Conservation (phyloP, 2,888 invertebrate genomes). For the Monoplex corrugatus region DNA sequence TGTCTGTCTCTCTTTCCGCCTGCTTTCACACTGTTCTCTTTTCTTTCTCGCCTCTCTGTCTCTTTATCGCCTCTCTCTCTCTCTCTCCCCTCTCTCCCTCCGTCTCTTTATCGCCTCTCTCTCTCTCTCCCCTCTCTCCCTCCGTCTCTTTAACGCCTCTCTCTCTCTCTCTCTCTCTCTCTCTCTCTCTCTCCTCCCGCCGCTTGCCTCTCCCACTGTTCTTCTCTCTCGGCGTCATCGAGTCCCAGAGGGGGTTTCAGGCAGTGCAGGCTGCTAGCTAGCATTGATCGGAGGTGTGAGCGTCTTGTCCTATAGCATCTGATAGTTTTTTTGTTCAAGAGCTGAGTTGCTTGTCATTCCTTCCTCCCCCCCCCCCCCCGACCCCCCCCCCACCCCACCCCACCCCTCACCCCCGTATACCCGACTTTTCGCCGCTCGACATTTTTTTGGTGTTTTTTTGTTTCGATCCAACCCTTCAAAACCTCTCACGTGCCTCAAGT, state of each 20-base stretch:
- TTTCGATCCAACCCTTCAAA: too few relatives aligned
- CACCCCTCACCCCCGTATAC: neutral
- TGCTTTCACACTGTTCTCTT: too few relatives aligned
- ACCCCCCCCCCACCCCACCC: neutral
- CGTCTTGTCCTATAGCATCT: neutral
- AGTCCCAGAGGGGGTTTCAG: too few relatives aligned
- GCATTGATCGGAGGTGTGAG: too few relatives aligned
- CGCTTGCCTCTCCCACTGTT: neutral
- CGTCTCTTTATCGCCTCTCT: neutral
- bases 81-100: slow-evolving; percentile 6
- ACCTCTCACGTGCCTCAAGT: too few relatives aligned
- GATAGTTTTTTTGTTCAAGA: neutral
- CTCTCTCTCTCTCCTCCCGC: slow-evolving; percentile 30
- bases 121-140: neutral
- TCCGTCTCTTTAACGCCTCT: slow-evolving; percentile 27
- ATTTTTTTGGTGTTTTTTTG: too few relatives aligned
- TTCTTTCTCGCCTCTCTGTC: too few relatives aligned
- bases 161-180: slow-evolving; percentile 40
- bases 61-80: slow-evolving; percentile 43
- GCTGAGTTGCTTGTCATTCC: neutral
- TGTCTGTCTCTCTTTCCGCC: too few relatives aligned
- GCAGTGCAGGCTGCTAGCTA: too few relatives aligned
- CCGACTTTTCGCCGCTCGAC: too few relatives aligned
- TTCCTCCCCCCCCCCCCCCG: too few relatives aligned
- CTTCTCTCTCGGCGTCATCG: neutral